phyloP scores from a whole-genome alignment of 2,888 invertebrate genomes.

The Drosophila paranaensis region DNA sequence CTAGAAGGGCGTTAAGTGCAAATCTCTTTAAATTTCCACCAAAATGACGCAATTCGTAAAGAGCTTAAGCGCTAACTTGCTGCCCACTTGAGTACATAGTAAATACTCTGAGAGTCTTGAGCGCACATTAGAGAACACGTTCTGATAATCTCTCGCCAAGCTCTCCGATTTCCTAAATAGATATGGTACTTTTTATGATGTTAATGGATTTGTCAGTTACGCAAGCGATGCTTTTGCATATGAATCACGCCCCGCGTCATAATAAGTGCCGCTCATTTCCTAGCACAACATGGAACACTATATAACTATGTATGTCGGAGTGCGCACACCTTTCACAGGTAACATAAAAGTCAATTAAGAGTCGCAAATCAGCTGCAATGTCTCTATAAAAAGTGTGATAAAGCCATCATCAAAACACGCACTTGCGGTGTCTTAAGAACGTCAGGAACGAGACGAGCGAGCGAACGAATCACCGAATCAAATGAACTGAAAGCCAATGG shows the following conservation, averaged over 20 bases:
- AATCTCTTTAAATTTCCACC: background rate
- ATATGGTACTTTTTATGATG: slow-evolving; percentile 7
- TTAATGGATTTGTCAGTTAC: slow-evolving; percentile 7
- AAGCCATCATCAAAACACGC: slow-evolving; percentile 64
- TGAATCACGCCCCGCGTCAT: slow-evolving; percentile 4
- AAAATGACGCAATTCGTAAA: background rate
- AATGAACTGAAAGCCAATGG: slow-evolving; percentile 54
- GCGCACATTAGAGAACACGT: background rate
- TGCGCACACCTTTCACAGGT: slow-evolving; percentile 13
- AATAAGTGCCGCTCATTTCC: slow-evolving; percentile 35
- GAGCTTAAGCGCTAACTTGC: background rate
- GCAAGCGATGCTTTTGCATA: slow-evolving; percentile 4
- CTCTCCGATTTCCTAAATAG: slow-evolving; percentile 1
- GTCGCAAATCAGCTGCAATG: slow-evolving; percentile 42
- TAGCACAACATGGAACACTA: background rate
- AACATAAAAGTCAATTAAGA: slow-evolving; percentile 61
- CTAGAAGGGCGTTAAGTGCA: background rate
- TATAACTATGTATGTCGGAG: slow-evolving; percentile 13
- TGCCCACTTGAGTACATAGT: background rate
- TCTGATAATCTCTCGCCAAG: background rate
- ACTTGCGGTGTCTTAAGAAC: slow-evolving; percentile 56
- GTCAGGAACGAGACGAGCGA: slow-evolving; percentile 21
- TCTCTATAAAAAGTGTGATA: slow-evolving; percentile 60
- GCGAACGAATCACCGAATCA: slow-evolving; percentile 38
- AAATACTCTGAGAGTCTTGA: background rate